Evolutionary conservation across 2,888 invertebrate species (phyloP).

Genomic region (Platycheirus rosarum): DNA sequence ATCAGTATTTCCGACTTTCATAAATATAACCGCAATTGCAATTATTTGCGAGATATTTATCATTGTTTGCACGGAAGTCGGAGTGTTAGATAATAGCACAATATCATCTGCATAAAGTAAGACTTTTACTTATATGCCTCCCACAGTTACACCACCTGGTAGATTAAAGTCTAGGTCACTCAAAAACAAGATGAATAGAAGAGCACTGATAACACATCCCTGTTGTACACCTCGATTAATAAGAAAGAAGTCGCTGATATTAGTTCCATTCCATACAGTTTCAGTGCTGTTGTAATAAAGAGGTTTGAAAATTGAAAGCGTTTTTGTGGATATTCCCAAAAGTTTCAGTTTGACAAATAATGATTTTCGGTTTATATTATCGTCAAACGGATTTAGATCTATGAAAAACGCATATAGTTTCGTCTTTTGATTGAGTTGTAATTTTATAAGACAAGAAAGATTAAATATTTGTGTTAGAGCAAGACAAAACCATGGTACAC

Average conservation of each 20-base stretch:
- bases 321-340: background rate
- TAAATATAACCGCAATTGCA: background rate
- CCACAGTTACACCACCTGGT: background rate
- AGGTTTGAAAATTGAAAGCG: background rate
- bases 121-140: background rate
- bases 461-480: too few species aligned
- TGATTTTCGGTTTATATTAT: too few species aligned
- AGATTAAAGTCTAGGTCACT: background rate
- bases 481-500: too few species aligned
- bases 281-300: constrained; percentile 2
- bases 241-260: constrained; percentile 1
- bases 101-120: constrained; percentile 6
- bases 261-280: background rate
- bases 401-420: too few species aligned
- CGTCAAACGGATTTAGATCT: too few species aligned
- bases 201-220: background rate
- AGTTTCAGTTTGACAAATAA: too few species aligned
- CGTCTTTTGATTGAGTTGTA: too few species aligned
- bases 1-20: background rate
- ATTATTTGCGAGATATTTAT: background rate
- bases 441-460: too few species aligned
- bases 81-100: background rate
- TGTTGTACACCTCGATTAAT: background rate
- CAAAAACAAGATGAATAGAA: background rate
- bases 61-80: background rate